Conservation (phyloP, 2,113 vertebrate species). For the Zootoca vivipara region DNA sequence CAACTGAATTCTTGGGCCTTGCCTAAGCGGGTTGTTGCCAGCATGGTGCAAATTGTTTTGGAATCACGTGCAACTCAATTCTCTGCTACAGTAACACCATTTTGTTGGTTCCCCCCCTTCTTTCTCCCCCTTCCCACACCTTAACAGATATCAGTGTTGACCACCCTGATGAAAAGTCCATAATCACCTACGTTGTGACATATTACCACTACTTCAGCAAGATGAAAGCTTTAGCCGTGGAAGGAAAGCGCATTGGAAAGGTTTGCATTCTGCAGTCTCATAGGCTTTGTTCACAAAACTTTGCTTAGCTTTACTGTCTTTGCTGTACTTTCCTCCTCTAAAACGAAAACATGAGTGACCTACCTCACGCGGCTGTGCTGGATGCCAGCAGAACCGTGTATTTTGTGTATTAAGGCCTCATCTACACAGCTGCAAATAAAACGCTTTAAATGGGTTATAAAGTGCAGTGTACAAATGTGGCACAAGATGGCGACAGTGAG, state of each 20-base stretch:
- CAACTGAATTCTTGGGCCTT: background rate
- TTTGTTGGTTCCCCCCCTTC: slow-evolving; percentile 36
- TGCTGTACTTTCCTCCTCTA: background rate
- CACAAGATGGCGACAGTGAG: too few relatives aligned
- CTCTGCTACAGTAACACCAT: slow-evolving; percentile 29
- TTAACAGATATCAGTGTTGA: slow-evolving; percentile 95
- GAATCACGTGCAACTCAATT: background rate
- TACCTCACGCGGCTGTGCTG: background rate
- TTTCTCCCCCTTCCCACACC: too few relatives aligned
- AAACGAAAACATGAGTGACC: background rate
- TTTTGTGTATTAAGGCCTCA: too few relatives aligned
- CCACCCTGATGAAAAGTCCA: slow-evolving; percentile 96
- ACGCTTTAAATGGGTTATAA: too few relatives aligned
- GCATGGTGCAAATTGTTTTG: slow-evolving; percentile 19
- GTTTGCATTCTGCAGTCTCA: slow-evolving; percentile 68
- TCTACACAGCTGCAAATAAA: too few relatives aligned
- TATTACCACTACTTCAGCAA: slow-evolving; percentile 99
- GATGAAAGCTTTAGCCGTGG: slow-evolving; percentile 98
- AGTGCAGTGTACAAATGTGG: too few relatives aligned
- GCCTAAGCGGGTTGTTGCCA: background rate
- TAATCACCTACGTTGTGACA: slow-evolving; percentile 97
- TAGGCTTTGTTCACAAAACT: background rate
- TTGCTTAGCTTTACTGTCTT: background rate
- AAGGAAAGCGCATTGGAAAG: slow-evolving; percentile 97
- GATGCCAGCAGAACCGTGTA: background rate